Evolutionary conservation across 2,797 vertebrate genomes (phyloP), one percentile per base, ranked within the genome.

Genomic region (Lagodon rhomboides): DNA sequence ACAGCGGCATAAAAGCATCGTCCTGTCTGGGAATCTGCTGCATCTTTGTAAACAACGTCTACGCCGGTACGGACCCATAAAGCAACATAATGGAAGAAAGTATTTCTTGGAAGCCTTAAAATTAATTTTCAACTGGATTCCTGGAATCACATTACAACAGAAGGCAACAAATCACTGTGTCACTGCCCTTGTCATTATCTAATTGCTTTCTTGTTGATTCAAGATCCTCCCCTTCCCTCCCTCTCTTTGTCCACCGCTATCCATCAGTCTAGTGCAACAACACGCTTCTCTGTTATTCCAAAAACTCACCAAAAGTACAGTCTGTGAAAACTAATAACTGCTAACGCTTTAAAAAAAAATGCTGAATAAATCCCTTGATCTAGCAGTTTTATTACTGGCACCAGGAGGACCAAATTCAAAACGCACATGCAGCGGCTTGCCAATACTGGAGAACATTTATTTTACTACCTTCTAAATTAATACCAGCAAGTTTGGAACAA

Each of bases 91-190:
- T 58, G 74, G 54, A 75, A 66, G 34, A 64, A 77, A 23, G 5
- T 1, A 63, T 82, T 87, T 89, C 74, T 80, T 75, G 63, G 67
- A 87, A 84, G 73, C 66, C 34, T 69, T 77, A 30, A 87, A 80
- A 80, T 71, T 47, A 1, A 82, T 91, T 86, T 89, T 75, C 54
- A 62, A 46, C 63, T 61, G 51, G 50, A 82, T 85, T 86, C 79
- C 77, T 77, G 78, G 67, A 84, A 92, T 85, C 67, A 55, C 59
- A 84, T 88, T 77, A 78, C 66, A 81, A 86, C 68, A 66, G 20
- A 89, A 25, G 49, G 76, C 77, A 70, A 88, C 82, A 87, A 82
- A 90, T 89, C 83, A 87, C 69, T 73, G 54, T 67, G 74, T 72
- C 84, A 72, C 77, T 72, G 77, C 41, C 59, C 41, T 23, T 73